Evolutionary conservation across 92 coral and sea anemone genomes (phyloP).

Genomic region (Epizoanthus rinbou): DNA sequence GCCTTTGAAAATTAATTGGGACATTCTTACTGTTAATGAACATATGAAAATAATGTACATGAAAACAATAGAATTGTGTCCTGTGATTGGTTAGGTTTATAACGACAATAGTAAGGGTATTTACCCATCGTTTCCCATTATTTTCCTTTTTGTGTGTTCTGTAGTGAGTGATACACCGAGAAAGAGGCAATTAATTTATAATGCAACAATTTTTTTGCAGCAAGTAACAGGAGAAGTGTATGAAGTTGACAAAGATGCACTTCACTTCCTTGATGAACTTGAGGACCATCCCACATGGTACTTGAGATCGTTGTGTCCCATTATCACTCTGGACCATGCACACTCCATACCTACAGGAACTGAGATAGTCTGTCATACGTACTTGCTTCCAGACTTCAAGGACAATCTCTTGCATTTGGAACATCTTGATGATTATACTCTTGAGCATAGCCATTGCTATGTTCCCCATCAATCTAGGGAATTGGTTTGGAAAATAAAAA

Average conservation of each 20-base stretch:
- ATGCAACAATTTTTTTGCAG: background rate
- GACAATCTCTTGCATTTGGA: conserved; percentile 11
- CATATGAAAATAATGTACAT: no score
- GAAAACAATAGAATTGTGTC: no score
- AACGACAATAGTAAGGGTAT: no score
- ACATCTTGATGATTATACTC: conserved; percentile 30
- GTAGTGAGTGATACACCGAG: no score
- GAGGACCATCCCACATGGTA: conserved; percentile 35
- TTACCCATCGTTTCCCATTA: no score
- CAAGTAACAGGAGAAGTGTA: conserved; percentile 35
- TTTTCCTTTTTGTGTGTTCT: no score
- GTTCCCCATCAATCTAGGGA: background rate
- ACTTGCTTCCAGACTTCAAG: conserved; percentile 27
- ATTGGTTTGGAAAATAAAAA: background rate
- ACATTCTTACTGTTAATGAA: no score
- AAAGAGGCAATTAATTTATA: no score
- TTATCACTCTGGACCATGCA: conserved; percentile 7
- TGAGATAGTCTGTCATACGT: conserved; percentile 24
- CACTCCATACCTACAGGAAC: conserved; percentile 2
- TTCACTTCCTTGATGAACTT: conserved; percentile 3
- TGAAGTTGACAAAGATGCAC: conserved; percentile 31
- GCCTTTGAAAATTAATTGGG: no score
- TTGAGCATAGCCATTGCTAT: background rate
- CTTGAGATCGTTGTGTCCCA: background rate
- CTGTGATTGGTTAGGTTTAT: no score